phyloP scores from a whole-genome alignment of 2,888 invertebrate species.

The Athrips mouffetella region DNA sequence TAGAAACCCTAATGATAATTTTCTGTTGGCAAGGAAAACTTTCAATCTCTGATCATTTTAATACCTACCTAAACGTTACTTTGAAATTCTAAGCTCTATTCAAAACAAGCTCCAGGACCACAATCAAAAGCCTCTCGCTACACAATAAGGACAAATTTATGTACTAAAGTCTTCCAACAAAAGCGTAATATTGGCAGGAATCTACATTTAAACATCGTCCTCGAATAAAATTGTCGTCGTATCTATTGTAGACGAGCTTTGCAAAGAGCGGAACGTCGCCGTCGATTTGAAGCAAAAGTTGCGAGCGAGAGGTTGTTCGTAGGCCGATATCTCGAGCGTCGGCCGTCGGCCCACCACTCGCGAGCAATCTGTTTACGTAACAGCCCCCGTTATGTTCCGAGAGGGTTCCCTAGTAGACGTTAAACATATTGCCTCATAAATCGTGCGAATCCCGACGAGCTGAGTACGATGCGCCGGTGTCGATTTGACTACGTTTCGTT shows the following conservation, averaged over 20 bases:
- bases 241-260: conserved; percentile 42
- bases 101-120: not conserved
- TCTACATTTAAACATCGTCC: conserved; percentile 29
- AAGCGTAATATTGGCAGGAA: conserved; percentile 8
- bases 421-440: conserved; percentile 79
- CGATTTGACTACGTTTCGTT: conserved; percentile 75
- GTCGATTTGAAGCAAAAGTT: conserved; percentile 54
- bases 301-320: conserved; percentile 57
- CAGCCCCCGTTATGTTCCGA: conserved; percentile 74
- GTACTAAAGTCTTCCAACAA: conserved; percentile 5
- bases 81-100: not conserved
- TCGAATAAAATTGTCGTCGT: conserved; percentile 28
- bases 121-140: not conserved
- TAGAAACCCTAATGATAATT: too few species aligned
- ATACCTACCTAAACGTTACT: not conserved
- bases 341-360: conserved; percentile 58
- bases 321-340: conserved; percentile 56
- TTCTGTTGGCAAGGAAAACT: too few species aligned
- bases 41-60: not conserved
- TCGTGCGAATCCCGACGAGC: conserved; percentile 73
- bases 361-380: conserved; percentile 78
- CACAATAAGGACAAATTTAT: conserved; percentile 4
- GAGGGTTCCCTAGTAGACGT: conserved; percentile 76
- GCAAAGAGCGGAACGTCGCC: conserved; percentile 40
- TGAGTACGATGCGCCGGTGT: conserved; percentile 65